These are phyloP conservation scores for Lepetodrilus schrolli DNA, from an alignment of 2,888 invertebrate species.

Conservation along the genomic window DNA sequence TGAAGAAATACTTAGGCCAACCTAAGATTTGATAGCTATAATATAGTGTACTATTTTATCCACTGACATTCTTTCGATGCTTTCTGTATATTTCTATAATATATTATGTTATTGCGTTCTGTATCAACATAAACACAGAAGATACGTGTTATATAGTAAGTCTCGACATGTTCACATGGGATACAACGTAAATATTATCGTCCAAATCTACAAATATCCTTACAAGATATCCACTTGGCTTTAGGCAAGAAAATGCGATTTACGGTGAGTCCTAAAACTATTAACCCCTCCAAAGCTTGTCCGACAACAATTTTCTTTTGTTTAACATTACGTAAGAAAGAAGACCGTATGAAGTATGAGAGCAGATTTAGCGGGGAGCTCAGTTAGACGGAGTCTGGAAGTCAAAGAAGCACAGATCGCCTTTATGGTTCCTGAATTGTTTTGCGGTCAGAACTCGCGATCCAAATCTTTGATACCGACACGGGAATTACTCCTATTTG, in stretches of 20 bases:
- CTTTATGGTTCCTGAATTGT: not conserved
- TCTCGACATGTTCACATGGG: not conserved
- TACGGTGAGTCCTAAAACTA: slow-evolving; percentile 9
- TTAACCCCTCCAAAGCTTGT: not conserved
- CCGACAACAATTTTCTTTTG: not conserved
- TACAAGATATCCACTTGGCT: not conserved
- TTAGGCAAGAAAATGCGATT: not conserved
- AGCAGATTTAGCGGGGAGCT: too few species aligned
- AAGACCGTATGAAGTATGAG: too few species aligned
- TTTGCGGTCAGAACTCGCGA: not conserved
- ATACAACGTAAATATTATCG: slow-evolving; percentile 3
- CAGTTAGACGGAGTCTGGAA: too few species aligned
- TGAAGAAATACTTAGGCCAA: too few species aligned
- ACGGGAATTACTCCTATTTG: not conserved
- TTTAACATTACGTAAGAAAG: not conserved
- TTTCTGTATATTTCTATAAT: too few species aligned
- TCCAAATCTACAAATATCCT: not conserved
- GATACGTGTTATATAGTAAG: not conserved
- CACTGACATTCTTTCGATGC: too few species aligned
- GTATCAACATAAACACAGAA: too few species aligned
- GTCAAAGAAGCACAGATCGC: not conserved
- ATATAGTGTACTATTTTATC: too few species aligned
- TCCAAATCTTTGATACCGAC: slow-evolving; percentile 3
- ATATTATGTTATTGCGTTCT: too few species aligned
- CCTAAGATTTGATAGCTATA: too few species aligned